Evolutionary conservation across 2,888 invertebrate genomes (phyloP).

Genomic region (Cataglyphis albicans): DNA sequence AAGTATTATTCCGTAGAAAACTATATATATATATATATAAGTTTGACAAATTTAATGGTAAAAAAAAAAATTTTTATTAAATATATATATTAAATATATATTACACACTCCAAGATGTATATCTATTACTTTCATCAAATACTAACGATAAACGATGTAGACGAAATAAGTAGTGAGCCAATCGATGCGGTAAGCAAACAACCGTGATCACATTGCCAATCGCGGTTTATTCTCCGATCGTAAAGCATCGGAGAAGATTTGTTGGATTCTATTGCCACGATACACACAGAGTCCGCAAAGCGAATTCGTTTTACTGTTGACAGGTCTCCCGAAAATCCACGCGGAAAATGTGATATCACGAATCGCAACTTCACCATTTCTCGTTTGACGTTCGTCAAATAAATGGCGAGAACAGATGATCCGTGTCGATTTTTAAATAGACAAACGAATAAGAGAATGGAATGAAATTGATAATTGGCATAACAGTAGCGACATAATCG

Average conservation of each 20-base stretch:
- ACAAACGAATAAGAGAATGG: background rate
- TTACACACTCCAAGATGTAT: background rate
- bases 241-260: conserved; percentile 29
- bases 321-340: background rate
- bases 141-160: conserved; percentile 5
- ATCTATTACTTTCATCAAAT: conserved; percentile 2
- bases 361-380: background rate
- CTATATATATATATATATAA: background rate
- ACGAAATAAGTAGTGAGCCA: background rate
- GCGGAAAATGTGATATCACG: background rate
- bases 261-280: conserved; percentile 6
- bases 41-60: background rate
- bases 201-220: background rate
- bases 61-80: background rate
- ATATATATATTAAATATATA: background rate
- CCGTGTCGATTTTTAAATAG: conserved; percentile 1
- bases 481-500: background rate
- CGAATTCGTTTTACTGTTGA: conserved; percentile 15
- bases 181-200: conserved; percentile 33
- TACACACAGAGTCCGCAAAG: background rate
- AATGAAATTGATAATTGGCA: conserved; percentile 15
- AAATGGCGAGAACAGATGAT: background rate
- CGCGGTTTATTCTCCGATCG: conserved; percentile 25
- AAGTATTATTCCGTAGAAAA: background rate
- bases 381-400: background rate